Evolutionary conservation across 1,140 invertebrate species (phyloP).

Genomic region (Rhopalosiphum maidis): DNA sequence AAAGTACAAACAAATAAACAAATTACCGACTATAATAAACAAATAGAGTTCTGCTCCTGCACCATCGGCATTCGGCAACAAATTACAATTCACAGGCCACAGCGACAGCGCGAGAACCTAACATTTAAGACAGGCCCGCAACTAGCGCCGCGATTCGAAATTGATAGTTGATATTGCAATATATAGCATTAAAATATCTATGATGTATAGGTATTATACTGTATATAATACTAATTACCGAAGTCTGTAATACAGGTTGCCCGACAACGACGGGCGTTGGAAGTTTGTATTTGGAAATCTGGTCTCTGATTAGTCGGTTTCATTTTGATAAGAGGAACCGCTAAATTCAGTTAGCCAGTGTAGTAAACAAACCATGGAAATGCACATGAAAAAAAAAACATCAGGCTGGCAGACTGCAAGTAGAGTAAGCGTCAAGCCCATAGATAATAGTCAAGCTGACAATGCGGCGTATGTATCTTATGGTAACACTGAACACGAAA

Average conservation of each 20-base stretch:
- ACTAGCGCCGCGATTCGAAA: conserved; percentile 6
- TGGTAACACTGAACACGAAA: too few relatives aligned
- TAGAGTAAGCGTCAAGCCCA: neutral
- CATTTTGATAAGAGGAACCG: conserved; percentile 21
- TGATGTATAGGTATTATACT: too few relatives aligned
- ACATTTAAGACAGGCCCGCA: neutral
- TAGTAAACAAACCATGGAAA: neutral
- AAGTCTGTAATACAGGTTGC: neutral
- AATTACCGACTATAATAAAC: neutral
- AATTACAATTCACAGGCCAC: neutral
- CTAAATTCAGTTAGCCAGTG: neutral
- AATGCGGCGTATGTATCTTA: too few relatives aligned
- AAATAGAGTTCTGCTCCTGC: neutral
- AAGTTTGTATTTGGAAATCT: neutral
- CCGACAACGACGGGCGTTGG: neutral
- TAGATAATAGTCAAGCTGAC: neutral
- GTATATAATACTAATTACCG: too few relatives aligned
- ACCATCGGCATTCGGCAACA: neutral
- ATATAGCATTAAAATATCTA: neutral
- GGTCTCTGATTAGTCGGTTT: neutral
- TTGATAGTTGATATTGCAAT: neutral
- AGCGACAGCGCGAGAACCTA: neutral
- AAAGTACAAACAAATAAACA: neutral
- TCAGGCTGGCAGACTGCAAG: too few relatives aligned
- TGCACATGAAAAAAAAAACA: neutral